A percentile compares a stretch with the other conserved stretches of the same genome.
phyloP scores from a whole-genome alignment of 2,888 invertebrate genomes.

The Eristalis pertinax region DNA sequence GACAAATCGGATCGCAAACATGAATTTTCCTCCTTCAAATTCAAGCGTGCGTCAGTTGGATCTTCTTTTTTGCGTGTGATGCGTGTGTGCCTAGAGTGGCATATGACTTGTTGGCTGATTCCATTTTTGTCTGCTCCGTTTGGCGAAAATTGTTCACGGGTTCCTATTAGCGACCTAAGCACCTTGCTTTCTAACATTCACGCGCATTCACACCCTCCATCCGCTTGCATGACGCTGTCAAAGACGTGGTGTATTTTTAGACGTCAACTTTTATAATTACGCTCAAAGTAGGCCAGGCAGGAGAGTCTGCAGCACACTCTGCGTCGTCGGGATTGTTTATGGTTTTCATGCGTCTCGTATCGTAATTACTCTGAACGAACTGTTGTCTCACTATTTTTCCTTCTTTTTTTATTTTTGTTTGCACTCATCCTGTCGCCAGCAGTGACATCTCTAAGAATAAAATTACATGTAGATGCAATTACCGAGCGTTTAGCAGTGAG shows the following conservation, averaged over 20 bases:
- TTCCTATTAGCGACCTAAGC: conserved; percentile 23
- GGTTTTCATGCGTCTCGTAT: conserved; percentile 50
- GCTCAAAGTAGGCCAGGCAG: conserved; percentile 61
- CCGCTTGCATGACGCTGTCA: conserved; percentile 43
- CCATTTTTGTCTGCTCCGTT: background rate
- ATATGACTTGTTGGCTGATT: background rate
- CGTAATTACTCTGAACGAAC: conserved; percentile 43
- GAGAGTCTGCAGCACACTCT: conserved; percentile 31
- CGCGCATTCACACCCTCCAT: background rate
- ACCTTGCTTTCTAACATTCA: conserved; percentile 10
- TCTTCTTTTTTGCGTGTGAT: background rate
- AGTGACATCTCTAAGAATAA: conserved; percentile 45
- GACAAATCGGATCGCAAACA: background rate
- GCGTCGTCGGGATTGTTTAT: conserved; percentile 49
- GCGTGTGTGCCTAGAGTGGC: background rate
- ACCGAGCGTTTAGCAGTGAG: background rate
- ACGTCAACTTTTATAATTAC: conserved; percentile 59
- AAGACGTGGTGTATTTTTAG: conserved; percentile 59
- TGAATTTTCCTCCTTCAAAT: background rate
- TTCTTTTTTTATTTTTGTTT: background rate
- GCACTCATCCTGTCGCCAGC: conserved; percentile 47
- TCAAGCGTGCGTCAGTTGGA: background rate
- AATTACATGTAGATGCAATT: conserved; percentile 40
- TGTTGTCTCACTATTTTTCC: conserved; percentile 3
- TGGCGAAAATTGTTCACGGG: background rate